These are phyloP conservation scores for Andrena bucephala DNA, from an alignment of 2,888 invertebrate species.

Conservation along the genomic window DNA sequence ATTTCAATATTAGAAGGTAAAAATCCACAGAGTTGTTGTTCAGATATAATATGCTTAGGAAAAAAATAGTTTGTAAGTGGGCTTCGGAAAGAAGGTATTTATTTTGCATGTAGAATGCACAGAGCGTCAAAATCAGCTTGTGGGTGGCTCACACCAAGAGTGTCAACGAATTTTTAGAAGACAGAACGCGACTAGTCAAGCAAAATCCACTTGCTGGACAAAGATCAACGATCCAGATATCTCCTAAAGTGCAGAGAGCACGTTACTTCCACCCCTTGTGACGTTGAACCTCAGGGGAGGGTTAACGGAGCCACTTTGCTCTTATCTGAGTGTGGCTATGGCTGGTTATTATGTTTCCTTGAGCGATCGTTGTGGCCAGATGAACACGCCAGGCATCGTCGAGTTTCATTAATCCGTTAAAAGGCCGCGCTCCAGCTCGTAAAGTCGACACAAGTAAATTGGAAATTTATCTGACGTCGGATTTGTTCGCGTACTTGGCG, in stretches of 20 bases:
- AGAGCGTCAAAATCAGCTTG: too few relatives aligned
- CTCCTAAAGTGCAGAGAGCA: background rate
- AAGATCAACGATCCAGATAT: background rate
- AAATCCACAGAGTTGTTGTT: too few relatives aligned
- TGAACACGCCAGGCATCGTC: slow-evolving; percentile 50
- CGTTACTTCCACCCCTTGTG: background rate
- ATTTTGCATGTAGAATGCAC: too few relatives aligned
- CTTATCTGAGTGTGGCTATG: slow-evolving; percentile 47
- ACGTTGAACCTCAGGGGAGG: slow-evolving; percentile 22
- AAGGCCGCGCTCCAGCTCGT: slow-evolving; percentile 38
- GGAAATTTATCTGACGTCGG: slow-evolving; percentile 65
- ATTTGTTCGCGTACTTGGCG: slow-evolving; percentile 35
- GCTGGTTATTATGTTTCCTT: slow-evolving; percentile 49
- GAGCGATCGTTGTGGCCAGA: slow-evolving; percentile 40
- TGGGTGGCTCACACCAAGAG: too few relatives aligned
- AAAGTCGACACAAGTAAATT: slow-evolving; percentile 65
- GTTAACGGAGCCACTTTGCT: slow-evolving; percentile 43
- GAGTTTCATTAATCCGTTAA: slow-evolving; percentile 62
- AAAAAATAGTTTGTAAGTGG: too few relatives aligned
- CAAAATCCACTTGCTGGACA: too few relatives aligned
- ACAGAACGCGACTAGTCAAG: too few relatives aligned
- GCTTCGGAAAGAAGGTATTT: too few relatives aligned
- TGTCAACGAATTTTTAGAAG: too few relatives aligned
- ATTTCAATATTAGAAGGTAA: too few relatives aligned
- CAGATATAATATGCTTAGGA: too few relatives aligned